Evolutionary conservation across 2,113 vertebrate species (phyloP).

Genomic region (Pionites leucogaster): DNA sequence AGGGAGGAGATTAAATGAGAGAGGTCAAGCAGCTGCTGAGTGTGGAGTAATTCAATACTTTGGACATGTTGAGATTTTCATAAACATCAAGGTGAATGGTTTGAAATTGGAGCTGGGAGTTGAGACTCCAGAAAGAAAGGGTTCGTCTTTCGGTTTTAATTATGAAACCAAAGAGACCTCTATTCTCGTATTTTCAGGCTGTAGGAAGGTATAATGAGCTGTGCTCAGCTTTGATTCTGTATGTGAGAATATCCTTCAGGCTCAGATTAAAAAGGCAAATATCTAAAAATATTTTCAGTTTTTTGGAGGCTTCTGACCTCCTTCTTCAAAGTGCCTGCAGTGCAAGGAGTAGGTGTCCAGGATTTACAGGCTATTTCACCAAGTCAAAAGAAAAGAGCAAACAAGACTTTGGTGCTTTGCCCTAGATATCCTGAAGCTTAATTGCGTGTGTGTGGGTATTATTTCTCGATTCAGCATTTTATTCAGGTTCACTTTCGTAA

Average conservation of each 20-base stretch:
- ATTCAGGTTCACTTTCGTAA: background rate
- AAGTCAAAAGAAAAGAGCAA: background rate
- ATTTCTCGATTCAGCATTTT: background rate
- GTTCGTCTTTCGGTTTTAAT: conserved; percentile 69
- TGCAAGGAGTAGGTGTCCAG: background rate
- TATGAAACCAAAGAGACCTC: conserved; percentile 59
- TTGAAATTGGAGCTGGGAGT: conserved; percentile 73
- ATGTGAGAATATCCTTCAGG: conserved; percentile 43
- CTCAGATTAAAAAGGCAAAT: conserved; percentile 1
- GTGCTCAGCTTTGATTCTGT: conserved; percentile 39
- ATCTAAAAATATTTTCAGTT: background rate
- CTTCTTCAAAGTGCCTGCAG: background rate
- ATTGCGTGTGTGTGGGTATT: background rate
- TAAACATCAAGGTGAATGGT: conserved; percentile 70
- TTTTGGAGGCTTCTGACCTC: background rate
- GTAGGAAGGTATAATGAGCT: conserved; percentile 30
- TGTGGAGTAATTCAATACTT: conserved; percentile 68
- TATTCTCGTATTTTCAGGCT: conserved; percentile 7
- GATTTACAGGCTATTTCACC: background rate
- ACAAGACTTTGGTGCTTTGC: background rate
- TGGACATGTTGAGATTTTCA: conserved; percentile 63
- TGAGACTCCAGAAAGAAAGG: conserved; percentile 40
- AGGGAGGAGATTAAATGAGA: conserved; percentile 34
- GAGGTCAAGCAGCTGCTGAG: conserved; percentile 72
- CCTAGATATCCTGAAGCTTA: background rate